Evolutionary conservation across 2,113 vertebrate species (phyloP).

Genomic region (Psammodynastes pulverulentus): DNA sequence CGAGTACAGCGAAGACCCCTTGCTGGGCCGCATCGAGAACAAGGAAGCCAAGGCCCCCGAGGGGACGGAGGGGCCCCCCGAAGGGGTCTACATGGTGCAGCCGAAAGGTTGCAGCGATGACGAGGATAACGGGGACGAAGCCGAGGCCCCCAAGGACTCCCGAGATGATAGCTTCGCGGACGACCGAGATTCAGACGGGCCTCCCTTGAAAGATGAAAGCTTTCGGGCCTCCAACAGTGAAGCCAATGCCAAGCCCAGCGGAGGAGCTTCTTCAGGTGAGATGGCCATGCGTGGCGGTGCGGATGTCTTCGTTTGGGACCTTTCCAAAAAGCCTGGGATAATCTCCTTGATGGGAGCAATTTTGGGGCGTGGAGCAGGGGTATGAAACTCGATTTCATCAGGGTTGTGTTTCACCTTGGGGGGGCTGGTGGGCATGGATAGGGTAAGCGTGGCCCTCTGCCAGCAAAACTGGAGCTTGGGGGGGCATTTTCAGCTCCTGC

Average conservation of each 20-base stretch:
- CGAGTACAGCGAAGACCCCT: slow-evolving; percentile 87
- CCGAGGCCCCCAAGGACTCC: slow-evolving; percentile 60
- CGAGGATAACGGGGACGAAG: slow-evolving; percentile 83
- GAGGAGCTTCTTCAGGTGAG: slow-evolving; percentile 68
- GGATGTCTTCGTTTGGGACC: neutral
- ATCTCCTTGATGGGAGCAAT: neutral
- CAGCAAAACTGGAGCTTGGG: too few relatives aligned
- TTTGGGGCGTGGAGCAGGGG: too few relatives aligned
- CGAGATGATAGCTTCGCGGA: slow-evolving; percentile 76
- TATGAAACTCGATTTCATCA: too few relatives aligned
- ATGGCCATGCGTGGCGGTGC: neutral
- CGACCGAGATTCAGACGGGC: slow-evolving; percentile 78
- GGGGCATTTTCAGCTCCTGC: too few relatives aligned
- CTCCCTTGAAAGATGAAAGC: slow-evolving; percentile 74
- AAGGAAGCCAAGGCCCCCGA: slow-evolving; percentile 67
- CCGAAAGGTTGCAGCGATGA: slow-evolving; percentile 96
- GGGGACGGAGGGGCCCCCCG: slow-evolving; percentile 80
- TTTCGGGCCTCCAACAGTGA: slow-evolving; percentile 68
- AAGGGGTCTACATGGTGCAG: slow-evolving; percentile 98
- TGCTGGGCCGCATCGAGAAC: slow-evolving; percentile 58
- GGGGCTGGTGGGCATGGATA: too few relatives aligned
- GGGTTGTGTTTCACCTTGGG: too few relatives aligned
- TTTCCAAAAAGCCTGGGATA: neutral
- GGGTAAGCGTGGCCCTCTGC: too few relatives aligned
- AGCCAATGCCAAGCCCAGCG: slow-evolving; percentile 59